Base-by-base conservation (phyloP, 2,113 vertebrate genomes). In the Halichoeres trimaculatus region DNA sequence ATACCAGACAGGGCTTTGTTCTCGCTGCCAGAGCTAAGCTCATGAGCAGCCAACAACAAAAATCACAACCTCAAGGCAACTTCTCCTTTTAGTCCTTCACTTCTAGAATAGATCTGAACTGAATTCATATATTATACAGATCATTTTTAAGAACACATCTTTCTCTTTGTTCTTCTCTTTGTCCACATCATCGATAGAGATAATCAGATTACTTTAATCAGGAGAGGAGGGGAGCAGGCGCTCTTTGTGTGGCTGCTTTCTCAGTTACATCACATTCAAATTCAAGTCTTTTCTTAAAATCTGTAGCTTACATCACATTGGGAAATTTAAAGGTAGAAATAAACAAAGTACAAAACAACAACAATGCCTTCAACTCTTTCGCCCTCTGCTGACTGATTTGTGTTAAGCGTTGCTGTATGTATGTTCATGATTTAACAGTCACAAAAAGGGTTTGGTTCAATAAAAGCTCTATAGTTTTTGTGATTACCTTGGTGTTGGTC, bases 401-500 rank as follows among this genome's bases (percentile, higher is more conserved):
- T 30, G 3, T 30, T 30, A 30, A 6, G 6, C 6, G 30, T 6
- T 30, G 30, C 30, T 30, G 6, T 30, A 30, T 30, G 6, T 30
- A 30, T 30, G 3, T 30, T 30, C 6, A 30, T 30, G 30, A 30
- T 30, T 4, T 30, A 30, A 30, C 3, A 30, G 30, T 30, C 30
- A 30, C n/a, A n/a, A n/a, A 30, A 30, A 4, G 6, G 30, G 3
- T 30, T 30, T 30, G 30, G 30, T 30, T 30, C 6, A 30, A 30
- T 30, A 6, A 30, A 4, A 30, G 30, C 6, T 4, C 6, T 4
- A 30, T 30, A 30, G 30, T 30, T 30, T 30, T 30, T 30, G 3
- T 30, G 56, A 89, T 93, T 91, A 99, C 98, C 97, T 95, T 38
- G 98, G 95, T 0, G 93, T 85, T 23, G 92, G 91, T 30, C 30